These are phyloP conservation scores for Gorsachius goisagi DNA, from an alignment of 2,113 vertebrate genomes.

Conservation along the genomic window DNA sequence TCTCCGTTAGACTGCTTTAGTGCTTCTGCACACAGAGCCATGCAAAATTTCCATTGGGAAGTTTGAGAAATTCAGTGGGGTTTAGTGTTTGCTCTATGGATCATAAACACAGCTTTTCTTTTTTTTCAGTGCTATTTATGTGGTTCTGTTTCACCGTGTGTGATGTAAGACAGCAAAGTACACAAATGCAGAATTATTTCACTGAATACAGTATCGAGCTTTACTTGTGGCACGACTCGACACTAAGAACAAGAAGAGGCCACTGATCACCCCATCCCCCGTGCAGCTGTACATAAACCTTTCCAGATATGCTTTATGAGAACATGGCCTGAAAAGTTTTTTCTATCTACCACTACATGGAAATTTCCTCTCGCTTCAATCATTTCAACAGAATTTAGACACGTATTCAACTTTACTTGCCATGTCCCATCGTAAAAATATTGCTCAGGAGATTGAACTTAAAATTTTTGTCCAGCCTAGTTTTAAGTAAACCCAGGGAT, in stretches of 20 bases:
- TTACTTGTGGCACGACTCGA: background rate
- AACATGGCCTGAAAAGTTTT: background rate
- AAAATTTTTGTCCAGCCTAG: background rate
- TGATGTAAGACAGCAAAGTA: background rate
- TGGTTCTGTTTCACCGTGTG: background rate
- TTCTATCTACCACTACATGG: background rate
- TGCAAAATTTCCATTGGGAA: fast-evolving
- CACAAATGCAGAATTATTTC: background rate
- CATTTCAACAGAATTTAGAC: background rate
- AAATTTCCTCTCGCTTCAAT: background rate
- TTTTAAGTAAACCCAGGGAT: background rate
- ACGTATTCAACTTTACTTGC: background rate
- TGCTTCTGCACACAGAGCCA: background rate
- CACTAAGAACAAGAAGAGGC: background rate
- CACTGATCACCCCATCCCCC: background rate
- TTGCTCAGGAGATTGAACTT: background rate
- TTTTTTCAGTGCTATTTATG: too few relatives aligned
- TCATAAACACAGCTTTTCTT: background rate
- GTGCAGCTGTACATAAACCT: background rate
- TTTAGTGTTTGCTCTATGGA: background rate
- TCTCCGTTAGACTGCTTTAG: background rate
- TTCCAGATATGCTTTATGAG: background rate
- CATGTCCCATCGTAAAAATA: background rate
- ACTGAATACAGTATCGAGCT: background rate
- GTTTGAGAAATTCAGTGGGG: background rate